Conservation (phyloP, 2,888 invertebrate genomes). For the Cryptocephalus moraei region DNA sequence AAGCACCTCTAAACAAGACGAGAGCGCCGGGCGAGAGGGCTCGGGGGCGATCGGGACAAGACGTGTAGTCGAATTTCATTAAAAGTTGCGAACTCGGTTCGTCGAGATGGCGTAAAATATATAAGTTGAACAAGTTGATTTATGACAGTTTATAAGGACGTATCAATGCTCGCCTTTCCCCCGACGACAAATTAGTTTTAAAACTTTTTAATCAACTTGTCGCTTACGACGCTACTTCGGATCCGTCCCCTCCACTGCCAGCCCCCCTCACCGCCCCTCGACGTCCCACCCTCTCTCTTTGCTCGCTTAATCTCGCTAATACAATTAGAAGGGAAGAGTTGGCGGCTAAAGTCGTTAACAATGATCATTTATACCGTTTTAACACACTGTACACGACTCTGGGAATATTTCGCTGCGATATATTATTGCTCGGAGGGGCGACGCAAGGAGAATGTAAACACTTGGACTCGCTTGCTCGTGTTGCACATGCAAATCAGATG, state of each 20-base stretch:
- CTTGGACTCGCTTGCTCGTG: too few species aligned
- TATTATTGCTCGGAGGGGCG: not conserved
- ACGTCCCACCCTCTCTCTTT: not conserved
- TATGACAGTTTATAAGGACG: conserved; percentile 33
- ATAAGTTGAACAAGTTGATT: conserved; percentile 31
- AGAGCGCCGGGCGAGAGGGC: not conserved
- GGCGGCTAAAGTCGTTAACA: too few species aligned
- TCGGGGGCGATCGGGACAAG: not conserved
- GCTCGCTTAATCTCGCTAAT: conserved; percentile 24
- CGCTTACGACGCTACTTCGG: conserved; percentile 25
- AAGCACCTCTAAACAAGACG: conserved; percentile 1
- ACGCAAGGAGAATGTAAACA: too few species aligned
- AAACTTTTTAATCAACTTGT: conserved; percentile 36
- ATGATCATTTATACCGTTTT: too few species aligned
- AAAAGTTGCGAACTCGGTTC: conserved; percentile 24
- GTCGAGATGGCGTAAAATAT: conserved; percentile 21
- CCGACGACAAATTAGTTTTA: conserved; percentile 35
- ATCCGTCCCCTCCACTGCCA: conserved; percentile 2
- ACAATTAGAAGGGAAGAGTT: conserved; percentile 20
- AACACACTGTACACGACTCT: too few species aligned
- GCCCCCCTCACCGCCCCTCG: conserved; percentile 3
- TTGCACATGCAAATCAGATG: too few species aligned
- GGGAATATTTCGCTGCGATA: not conserved
- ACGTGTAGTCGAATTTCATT: conserved; percentile 23
- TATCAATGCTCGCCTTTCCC: conserved; percentile 27